Percentiles rank a stretch among this genome's conserved stretches.
phyloP scores from a whole-genome alignment of 2,888 invertebrate genomes.

The Spialia ferax region DNA sequence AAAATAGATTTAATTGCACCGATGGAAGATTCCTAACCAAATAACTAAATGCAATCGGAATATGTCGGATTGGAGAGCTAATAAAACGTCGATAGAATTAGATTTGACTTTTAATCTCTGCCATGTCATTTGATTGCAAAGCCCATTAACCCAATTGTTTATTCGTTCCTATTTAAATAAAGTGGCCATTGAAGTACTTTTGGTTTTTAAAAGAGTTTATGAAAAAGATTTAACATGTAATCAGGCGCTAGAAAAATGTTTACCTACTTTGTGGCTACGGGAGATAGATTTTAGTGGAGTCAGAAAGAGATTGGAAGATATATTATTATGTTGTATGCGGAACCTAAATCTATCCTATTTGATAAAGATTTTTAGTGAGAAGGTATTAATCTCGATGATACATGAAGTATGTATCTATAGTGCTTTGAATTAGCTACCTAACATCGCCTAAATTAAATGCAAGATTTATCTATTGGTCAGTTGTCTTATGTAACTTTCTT shows the following conservation, averaged over 20 bases:
- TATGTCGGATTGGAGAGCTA: not conserved
- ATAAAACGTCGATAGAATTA: conserved; percentile 10
- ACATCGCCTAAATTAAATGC: too few relatives aligned
- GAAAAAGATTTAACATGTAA: not conserved
- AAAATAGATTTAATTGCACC: not conserved
- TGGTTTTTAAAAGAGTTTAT: not conserved
- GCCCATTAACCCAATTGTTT: conserved; percentile 11
- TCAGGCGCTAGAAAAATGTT: not conserved
- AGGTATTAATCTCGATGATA: too few relatives aligned
- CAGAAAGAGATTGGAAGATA: too few relatives aligned
- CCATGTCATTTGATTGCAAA: conserved; percentile 10
- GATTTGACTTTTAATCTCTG: conserved; percentile 4
- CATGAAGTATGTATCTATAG: too few relatives aligned
- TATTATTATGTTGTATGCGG: too few relatives aligned
- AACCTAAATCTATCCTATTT: too few relatives aligned
- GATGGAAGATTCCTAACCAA: not conserved
- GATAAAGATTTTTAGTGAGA: too few relatives aligned
- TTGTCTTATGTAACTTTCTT: not conserved
- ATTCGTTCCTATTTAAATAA: conserved; percentile 4
- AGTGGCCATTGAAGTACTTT: not conserved
- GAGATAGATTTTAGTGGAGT: too few relatives aligned
- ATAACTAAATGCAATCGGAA: not conserved
- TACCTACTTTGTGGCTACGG: not conserved
- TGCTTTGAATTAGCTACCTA: too few relatives aligned
- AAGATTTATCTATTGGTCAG: not conserved